These are phyloP conservation scores for Chrysemys picta DNA, from an alignment of 2,113 vertebrate genomes.

Conservation along the genomic window DNA sequence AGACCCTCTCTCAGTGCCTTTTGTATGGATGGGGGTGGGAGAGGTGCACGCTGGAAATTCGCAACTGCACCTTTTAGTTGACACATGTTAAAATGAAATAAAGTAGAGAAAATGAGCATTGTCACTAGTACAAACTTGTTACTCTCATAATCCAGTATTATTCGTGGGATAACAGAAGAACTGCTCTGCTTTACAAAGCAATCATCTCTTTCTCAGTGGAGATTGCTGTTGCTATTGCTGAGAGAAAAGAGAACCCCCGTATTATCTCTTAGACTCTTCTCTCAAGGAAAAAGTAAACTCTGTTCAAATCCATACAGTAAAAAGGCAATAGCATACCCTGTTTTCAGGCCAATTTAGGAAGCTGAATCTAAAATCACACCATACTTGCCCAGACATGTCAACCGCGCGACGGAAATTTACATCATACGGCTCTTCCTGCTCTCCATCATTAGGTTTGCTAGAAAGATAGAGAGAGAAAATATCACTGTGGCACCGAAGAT, in stretches of 20 bases:
- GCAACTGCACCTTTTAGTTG: background rate
- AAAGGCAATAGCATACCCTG: background rate
- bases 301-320: conserved; percentile 1
- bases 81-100: background rate
- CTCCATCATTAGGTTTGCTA: background rate
- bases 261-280: background rate
- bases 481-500: background rate
- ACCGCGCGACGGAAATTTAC: background rate
- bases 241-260: background rate
- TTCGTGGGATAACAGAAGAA: background rate
- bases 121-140: background rate
- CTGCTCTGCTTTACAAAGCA: background rate
- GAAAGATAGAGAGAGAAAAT: background rate
- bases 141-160: background rate
- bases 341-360: conserved; percentile 20
- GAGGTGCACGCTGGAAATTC: background rate
- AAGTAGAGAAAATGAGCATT: background rate
- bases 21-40: background rate
- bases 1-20: background rate
- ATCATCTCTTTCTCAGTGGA: background rate
- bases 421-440: background rate
- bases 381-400: background rate
- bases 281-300: conserved; percentile 21
- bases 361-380: background rate
- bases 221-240: background rate